These are phyloP conservation scores for Chloebia gouldiae DNA, from an alignment of 2,113 vertebrate species.

Conservation along the genomic window DNA sequence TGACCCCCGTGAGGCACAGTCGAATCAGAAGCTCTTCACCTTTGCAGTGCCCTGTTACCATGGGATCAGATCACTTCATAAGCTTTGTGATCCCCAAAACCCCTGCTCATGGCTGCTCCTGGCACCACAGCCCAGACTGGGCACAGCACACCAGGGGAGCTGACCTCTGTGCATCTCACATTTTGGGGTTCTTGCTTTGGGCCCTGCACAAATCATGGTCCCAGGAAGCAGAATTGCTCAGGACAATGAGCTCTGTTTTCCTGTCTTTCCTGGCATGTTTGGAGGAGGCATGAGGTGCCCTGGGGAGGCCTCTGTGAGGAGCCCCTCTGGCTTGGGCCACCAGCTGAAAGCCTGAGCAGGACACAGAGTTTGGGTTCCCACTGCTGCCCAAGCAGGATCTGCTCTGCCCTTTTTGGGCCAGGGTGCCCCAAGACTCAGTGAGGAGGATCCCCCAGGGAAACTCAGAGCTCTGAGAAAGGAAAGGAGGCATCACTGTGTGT, in stretches of 20 bases:
- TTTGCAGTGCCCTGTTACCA: neutral
- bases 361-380: neutral
- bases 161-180: neutral
- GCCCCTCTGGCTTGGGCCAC: neutral
- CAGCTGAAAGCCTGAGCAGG: neutral
- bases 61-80: neutral
- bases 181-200: neutral
- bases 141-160: neutral
- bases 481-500: neutral
- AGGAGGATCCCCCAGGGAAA: neutral
- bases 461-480: neutral
- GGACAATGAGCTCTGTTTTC: neutral
- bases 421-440: neutral
- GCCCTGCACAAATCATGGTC: neutral
- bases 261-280: neutral
- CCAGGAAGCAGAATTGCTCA: neutral
- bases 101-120: neutral
- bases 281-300: neutral
- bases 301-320: neutral
- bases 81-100: neutral
- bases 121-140: neutral
- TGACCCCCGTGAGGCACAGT: neutral
- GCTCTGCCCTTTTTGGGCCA: neutral
- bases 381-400: neutral
- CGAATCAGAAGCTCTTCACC: fast-evolving